These are phyloP conservation scores for Phylloscopus trochilus DNA, from an alignment of 2,113 vertebrate genomes.

Conservation along the genomic window DNA sequence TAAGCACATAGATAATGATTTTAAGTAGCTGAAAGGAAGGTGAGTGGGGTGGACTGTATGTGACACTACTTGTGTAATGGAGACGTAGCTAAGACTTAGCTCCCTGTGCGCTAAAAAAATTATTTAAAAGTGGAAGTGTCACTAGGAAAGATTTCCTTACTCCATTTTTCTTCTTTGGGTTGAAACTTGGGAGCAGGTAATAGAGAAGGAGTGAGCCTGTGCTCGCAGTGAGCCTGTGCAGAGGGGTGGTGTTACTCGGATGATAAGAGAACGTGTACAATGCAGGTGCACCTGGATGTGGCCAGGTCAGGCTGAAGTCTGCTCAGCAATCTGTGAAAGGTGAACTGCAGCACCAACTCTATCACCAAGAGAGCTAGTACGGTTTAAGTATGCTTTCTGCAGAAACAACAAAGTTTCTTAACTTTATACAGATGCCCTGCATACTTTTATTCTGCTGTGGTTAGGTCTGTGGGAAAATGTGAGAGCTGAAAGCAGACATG, in stretches of 20 bases:
- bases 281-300: not conserved
- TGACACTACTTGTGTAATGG: not conserved
- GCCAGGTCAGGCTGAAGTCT: accelerated
- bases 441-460: not conserved
- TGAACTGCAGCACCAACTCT: not conserved
- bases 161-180: not conserved
- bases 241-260: not conserved
- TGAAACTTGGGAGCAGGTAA: not conserved
- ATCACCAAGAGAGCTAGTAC: not conserved
- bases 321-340: not conserved
- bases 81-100: not conserved
- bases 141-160: not conserved
- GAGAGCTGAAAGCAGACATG: not conserved
- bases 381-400: not conserved
- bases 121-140: not conserved
- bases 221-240: no score
- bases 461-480: not conserved
- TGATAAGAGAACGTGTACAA: accelerated
- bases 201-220: not conserved
- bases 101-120: not conserved
- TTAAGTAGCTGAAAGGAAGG: not conserved
- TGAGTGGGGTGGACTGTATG: not conserved
- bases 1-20: not conserved
- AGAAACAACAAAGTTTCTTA: not conserved
- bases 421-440: not conserved